Evolutionary conservation across 2,797 vertebrate genomes (phyloP).

Genomic region (Pagetopsis macropterus): DNA sequence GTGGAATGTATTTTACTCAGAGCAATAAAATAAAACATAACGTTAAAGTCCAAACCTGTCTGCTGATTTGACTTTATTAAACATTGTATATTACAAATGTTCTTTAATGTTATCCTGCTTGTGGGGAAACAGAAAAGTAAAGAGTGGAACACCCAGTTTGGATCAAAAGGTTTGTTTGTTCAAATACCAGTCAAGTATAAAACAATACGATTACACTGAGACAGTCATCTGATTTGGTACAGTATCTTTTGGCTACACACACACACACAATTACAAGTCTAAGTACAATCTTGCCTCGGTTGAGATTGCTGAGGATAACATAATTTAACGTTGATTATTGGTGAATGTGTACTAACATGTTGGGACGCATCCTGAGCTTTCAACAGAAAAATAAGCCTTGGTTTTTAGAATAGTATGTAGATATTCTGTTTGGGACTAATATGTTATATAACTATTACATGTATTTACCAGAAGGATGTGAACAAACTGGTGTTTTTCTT

Average conservation of each 20-base stretch:
- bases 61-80: neutral
- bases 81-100: neutral
- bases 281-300: no score
- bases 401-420: neutral
- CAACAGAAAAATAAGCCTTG: neutral
- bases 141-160: neutral
- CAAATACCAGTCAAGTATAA: neutral
- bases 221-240: neutral
- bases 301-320: neutral
- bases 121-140: neutral
- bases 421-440: neutral
- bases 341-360: neutral
- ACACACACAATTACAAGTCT: no score
- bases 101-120: neutral
- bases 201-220: neutral
- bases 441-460: neutral
- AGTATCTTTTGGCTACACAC: neutral
- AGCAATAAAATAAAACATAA: slow-evolving; percentile 79
- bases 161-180: neutral
- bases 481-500: neutral
- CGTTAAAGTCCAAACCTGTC: slow-evolving; percentile 23
- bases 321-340: neutral
- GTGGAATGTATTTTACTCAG: slow-evolving; percentile 74
- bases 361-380: neutral
- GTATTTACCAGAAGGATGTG: neutral